Evolutionary conservation across 2,113 vertebrate genomes (phyloP).

Genomic region (Oceanodroma tethys): DNA sequence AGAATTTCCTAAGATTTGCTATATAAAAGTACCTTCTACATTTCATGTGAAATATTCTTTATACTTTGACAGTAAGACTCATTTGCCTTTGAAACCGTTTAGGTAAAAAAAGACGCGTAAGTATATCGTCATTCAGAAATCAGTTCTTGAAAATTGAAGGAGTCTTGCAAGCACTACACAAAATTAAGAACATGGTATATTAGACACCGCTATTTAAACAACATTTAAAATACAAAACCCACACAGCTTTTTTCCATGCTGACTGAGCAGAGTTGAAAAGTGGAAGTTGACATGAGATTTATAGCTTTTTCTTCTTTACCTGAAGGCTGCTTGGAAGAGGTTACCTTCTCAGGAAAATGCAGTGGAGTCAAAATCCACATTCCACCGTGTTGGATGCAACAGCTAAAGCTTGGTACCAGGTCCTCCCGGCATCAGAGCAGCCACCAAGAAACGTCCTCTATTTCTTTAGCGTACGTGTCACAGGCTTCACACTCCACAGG

Average conservation of each 20-base stretch:
- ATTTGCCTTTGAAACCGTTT: not conserved
- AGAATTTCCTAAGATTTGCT: not conserved
- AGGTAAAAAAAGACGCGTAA: not conserved
- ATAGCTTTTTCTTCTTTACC: not conserved
- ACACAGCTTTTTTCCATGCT: not conserved
- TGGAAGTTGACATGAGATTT: not conserved
- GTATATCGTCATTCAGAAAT: not conserved
- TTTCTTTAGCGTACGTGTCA: not conserved
- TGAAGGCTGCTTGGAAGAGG: not conserved
- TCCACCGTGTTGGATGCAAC: not conserved
- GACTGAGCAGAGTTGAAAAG: not conserved
- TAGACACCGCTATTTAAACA: not conserved
- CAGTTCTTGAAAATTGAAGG: not conserved
- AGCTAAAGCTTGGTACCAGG: not conserved
- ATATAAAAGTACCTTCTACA: not conserved
- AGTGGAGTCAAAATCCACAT: not conserved
- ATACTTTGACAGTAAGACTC: not conserved
- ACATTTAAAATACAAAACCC: not conserved
- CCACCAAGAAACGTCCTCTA: not conserved
- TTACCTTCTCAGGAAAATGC: slow-evolving; percentile 11
- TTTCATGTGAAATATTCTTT: not conserved
- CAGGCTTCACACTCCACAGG: not conserved
- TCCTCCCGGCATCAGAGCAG: not conserved
- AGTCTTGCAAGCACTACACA: not conserved
- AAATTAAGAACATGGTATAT: not conserved